phyloP scores from a whole-genome alignment of 1,140 invertebrate species.

The Coenobita brevimanus region DNA sequence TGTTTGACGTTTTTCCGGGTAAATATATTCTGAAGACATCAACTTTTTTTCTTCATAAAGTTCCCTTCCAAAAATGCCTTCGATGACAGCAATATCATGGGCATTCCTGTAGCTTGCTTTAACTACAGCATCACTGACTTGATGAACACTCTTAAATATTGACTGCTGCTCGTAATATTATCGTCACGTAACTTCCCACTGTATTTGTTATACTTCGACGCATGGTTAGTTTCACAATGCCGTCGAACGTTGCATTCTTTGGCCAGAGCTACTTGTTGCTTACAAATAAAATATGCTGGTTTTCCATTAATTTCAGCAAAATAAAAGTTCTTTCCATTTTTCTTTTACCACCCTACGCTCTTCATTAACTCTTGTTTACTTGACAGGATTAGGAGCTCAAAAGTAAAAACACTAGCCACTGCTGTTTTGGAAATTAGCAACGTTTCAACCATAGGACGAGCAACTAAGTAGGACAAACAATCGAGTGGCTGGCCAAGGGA shows the following conservation, averaged over 20 bases:
- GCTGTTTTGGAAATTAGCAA: no score
- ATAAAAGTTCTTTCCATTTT: slow-evolving; percentile 19
- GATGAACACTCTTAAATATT: not conserved
- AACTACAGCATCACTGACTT: slow-evolving; percentile 23
- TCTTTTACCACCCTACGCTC: slow-evolving; percentile 13
- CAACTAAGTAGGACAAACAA: no score
- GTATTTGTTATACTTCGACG: not conserved
- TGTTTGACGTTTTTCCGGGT: slow-evolving; percentile 29
- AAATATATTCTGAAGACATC: not conserved
- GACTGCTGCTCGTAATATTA: not conserved
- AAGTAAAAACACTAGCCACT: no score
- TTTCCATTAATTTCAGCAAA: slow-evolving; percentile 38
- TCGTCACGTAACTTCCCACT: not conserved
- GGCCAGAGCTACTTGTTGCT: not conserved
- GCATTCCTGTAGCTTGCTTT: slow-evolving; percentile 7
- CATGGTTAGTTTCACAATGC: not conserved
- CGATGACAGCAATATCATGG: slow-evolving; percentile 3
- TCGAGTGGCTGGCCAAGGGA: no score
- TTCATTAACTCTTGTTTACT: slow-evolving; percentile 13
- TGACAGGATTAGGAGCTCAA: not conserved
- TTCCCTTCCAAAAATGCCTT: not conserved
- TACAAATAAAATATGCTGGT: slow-evolving; percentile 35
- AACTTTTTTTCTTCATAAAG: slow-evolving; percentile 21
- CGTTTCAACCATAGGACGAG: no score
- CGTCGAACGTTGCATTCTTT: slow-evolving; percentile 25